Evolutionary conservation across 1,140 invertebrate genomes (phyloP), one percentile per base, ranked within the genome.

Genomic region (Helicoverpa zea): DNA sequence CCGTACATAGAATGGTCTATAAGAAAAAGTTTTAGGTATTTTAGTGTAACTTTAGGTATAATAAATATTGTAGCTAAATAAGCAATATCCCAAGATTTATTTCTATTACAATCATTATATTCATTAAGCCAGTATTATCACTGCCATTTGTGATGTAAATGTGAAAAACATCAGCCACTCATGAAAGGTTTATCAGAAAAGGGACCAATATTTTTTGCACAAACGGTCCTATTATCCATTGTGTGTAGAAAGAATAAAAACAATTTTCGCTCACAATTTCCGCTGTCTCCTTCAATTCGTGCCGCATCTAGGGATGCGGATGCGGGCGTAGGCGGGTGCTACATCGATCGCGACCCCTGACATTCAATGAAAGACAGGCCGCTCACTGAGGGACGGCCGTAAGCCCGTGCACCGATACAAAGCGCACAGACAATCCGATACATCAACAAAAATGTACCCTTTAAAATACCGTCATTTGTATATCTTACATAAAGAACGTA

Each of bases 321-420:
- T 79, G 83, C 76, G 83, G 82, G 64, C 83, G 87, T 88, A 85
- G 88, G 83, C 81, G 82, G 84, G 49, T 75, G 88, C 88, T 88
- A 87, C 87, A 91, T 91, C 89, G 88, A 91, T 91, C 90, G 90
- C 82, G 87, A 91, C 88, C 90, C 79, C 87, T 91, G 90, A 90
- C 88, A 90, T 91, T 90, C 87, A 87, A 84, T 87, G 84, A 87
- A 83, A 87, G 88, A 89, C 87, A 86, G 82, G 81, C 49, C 70
- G 78, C 85, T 83, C 84, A 79, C 64, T 81, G 85, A 88, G 85
- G 85, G 83, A 84, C 85, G 81, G 52, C 66, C 59, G 10, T 66
- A 77, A 77, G 75, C 75, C 49, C 64, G 12, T 59, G 52, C 16
- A 14, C 54, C 54, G 18, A 68, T 68, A 68, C 64, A 68, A 68